A percentile compares a stretch with the other conserved stretches of the same genome.
Conservation (phyloP, 1,140 invertebrate species). For the Ectropis grisescens region DNA sequence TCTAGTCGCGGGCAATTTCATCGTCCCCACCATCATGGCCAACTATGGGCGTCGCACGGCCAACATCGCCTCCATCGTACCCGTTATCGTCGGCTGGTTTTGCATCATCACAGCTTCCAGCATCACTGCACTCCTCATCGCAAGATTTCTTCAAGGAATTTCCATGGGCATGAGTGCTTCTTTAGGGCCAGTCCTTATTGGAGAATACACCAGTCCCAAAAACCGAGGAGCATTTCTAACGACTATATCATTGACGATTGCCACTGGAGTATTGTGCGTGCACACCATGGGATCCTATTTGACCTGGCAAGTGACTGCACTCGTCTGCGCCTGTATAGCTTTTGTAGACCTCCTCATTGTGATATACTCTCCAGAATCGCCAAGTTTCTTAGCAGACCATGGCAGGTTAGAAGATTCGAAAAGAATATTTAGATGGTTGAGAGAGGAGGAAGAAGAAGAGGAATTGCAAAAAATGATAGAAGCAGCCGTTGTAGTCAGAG, state of each 20-base stretch:
- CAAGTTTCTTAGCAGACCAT: conserved; percentile 26
- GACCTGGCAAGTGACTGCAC: conserved; percentile 20
- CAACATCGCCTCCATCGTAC: conserved; percentile 20
- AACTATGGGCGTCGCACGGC: conserved; percentile 24
- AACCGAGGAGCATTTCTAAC: conserved; percentile 30
- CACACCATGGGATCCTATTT: conserved; percentile 25
- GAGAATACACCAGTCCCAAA: conserved; percentile 30
- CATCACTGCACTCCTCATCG: conserved; percentile 15
- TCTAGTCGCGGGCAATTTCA: conserved; percentile 22
- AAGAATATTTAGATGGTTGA: conserved; percentile 25
- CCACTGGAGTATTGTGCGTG: conserved; percentile 19
- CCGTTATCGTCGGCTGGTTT: conserved; percentile 24
- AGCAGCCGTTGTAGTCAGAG: conserved; percentile 13
- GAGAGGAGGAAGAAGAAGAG: conserved; percentile 25
- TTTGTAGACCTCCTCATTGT: conserved; percentile 24
- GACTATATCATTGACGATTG: conserved; percentile 22
- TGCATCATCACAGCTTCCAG: conserved; percentile 16
- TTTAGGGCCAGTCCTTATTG: conserved; percentile 25
- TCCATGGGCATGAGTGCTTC: conserved; percentile 23
- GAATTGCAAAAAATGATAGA: conserved; percentile 30
- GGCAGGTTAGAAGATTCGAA: conserved; percentile 23
- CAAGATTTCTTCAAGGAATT: conserved; percentile 27
- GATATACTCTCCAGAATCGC: conserved; percentile 26
- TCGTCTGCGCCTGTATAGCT: conserved; percentile 16
- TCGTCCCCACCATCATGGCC: conserved; percentile 24